phyloP scores from a whole-genome alignment of 2,797 vertebrate genomes.

The Babyrousa celebensis region DNA sequence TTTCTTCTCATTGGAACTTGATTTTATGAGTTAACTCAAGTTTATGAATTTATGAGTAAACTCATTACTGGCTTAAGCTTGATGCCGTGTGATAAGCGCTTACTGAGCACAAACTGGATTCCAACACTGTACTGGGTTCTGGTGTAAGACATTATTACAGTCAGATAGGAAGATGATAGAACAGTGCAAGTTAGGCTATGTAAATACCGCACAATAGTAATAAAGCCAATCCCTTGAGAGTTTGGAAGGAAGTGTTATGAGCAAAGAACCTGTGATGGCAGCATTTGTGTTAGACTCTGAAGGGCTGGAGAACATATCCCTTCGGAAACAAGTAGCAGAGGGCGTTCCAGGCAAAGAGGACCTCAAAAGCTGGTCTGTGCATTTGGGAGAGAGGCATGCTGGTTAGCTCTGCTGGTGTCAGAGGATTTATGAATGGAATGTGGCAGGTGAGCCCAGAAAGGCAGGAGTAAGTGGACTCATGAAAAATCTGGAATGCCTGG shows the following conservation, averaged over 20 bases:
- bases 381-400: rapidly evolving
- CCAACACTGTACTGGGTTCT: not conserved
- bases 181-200: not conserved
- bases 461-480: not conserved
- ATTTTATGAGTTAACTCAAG: not conserved
- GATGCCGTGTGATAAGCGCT: not conserved
- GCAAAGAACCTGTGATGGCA: not conserved
- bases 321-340: not conserved
- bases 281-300: not conserved
- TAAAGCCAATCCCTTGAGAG: not conserved
- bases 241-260: not conserved
- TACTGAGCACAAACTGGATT: not conserved
- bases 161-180: not conserved
- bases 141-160: not conserved
- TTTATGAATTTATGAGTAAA: not conserved
- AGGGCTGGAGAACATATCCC: not conserved
- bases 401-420: not conserved
- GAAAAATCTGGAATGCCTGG: not conserved
- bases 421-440: not conserved
- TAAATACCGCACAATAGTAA: not conserved
- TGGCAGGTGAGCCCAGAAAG: not conserved
- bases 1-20: conserved; percentile 10
- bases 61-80: not conserved
- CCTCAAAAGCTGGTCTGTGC: not conserved
- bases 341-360: not conserved